A percentile compares a stretch with the other conserved stretches of the same genome.
These are phyloP conservation scores for Myotis pilosus DNA, from an alignment of 2,797 vertebrate species.

Conservation along the genomic window DNA sequence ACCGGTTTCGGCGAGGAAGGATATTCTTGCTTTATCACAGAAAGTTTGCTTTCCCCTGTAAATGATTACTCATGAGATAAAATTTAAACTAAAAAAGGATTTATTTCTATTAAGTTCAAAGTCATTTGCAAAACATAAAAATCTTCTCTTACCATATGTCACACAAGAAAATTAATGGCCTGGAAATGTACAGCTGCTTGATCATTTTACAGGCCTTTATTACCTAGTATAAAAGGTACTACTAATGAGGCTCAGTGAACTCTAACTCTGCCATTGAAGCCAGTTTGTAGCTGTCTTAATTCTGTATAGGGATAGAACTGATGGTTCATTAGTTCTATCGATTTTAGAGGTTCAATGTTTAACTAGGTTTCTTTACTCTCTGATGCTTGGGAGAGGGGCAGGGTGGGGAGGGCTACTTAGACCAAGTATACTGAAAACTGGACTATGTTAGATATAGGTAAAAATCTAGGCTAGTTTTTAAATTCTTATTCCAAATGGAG, in stretches of 20 bases:
- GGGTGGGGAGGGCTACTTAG: background rate
- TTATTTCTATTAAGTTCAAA: slow-evolving; percentile 18
- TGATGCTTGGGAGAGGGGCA: background rate
- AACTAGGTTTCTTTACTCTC: background rate
- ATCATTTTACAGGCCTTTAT: background rate
- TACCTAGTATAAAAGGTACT: background rate
- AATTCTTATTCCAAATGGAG: background rate
- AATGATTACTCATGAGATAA: slow-evolving; percentile 5
- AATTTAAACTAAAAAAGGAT: slow-evolving; percentile 8
- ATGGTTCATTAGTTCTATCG: background rate
- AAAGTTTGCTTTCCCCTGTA: background rate
- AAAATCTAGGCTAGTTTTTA: background rate
- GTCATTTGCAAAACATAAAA: slow-evolving; percentile 25
- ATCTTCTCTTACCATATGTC: background rate
- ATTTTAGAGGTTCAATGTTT: background rate
- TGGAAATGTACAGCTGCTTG: slow-evolving; percentile 25
- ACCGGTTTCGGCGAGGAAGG: too few species aligned
- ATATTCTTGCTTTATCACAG: background rate
- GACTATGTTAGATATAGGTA: slow-evolving; percentile 68
- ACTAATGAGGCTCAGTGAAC: background rate
- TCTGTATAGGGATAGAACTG: background rate
- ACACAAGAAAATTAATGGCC: slow-evolving; percentile 13
- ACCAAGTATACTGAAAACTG: slow-evolving; percentile 53
- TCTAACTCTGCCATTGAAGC: background rate
- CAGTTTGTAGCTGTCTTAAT: background rate